These are phyloP conservation scores for Platysteira castanea DNA, from an alignment of 2,113 vertebrate genomes.

Conservation along the genomic window DNA sequence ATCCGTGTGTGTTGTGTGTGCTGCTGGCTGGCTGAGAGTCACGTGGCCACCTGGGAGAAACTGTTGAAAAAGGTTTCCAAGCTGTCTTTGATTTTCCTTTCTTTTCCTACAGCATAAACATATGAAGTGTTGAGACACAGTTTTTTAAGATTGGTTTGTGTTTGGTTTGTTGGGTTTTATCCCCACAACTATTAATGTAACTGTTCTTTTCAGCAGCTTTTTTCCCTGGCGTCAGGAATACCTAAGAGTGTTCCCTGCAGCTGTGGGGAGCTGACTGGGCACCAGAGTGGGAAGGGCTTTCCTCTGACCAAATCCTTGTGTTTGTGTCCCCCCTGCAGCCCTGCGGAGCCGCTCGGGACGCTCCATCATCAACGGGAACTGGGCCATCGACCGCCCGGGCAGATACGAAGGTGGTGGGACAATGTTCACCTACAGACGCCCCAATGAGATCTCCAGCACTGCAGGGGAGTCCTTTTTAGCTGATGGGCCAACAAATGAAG, in stretches of 20 bases:
- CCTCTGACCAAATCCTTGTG: background rate
- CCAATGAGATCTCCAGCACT: conserved; percentile 94
- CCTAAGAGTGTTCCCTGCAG: background rate
- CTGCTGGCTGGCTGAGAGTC: background rate
- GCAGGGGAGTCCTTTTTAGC: conserved; percentile 91
- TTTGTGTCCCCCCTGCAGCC: conserved; percentile 70
- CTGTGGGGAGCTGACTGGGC: background rate
- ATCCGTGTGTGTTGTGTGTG: background rate
- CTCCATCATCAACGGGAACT: conserved; percentile 95
- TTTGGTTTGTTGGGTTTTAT: background rate
- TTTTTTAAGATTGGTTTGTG: background rate
- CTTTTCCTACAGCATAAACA: background rate
- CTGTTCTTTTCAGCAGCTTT: background rate
- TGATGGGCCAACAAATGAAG: conserved; percentile 93
- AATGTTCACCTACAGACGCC: conserved; percentile 92
- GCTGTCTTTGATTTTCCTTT: background rate
- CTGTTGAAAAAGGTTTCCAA: background rate
- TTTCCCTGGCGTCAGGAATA: background rate
- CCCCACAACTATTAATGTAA: background rate
- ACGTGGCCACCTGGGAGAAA: background rate
- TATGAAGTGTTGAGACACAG: background rate
- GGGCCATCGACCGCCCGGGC: conserved; percentile 94
- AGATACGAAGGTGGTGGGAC: conserved; percentile 92
- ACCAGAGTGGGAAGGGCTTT: background rate
- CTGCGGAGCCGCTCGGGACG: conserved; percentile 86